Base-by-base conservation (phyloP, 2,888 invertebrate species). In the Noctua comes region DNA sequence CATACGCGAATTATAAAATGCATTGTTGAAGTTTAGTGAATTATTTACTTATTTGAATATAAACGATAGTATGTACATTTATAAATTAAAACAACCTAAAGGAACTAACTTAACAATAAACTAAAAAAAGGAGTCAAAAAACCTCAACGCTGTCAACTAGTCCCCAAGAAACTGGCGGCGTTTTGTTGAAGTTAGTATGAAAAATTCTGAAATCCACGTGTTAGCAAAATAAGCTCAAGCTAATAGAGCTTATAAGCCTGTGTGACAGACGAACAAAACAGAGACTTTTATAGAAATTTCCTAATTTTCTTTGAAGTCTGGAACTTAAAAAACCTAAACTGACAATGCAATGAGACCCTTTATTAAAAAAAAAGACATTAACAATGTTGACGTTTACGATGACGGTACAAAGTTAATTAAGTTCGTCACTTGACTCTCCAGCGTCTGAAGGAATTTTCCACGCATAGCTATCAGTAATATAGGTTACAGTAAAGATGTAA, bases 361-460 rank as follows among this genome's bases (percentile, higher is more conserved):
- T n/a, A n/a, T n/a, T n/a, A n/a, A n/a, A n/a, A n/a, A n/a, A n/a
- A n/a, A n/a, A n/a, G n/a, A n/a, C n/a, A n/a, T n/a, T n/a, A n/a
- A n/a, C 40, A 73, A 8, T 59, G n/a, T 2, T 51, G 48, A 51
- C 40, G 46, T 13, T 64, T 13, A 13, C 69, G 27, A 66, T 43
- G 57, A 74, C 71, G 27, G 48, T 51, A 76, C 59, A 36, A 18
- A 68, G 27, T 43, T 51, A 59, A 69, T 73, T 69, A 66, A 81
- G 46, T 79, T 79, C 43, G 76, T 73, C 68, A 77, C 68, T 79
- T 76, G 77, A 80, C 77, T 77, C 65, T 68, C 73, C 65, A 76
- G 36, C 71, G 79, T 79, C 79, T 76, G 65, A 73, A 73, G 88
- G 88, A 90, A 90, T 77, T 86, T 90, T 90, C 88, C 90, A 77